Percentiles rank a stretch among this genome's conserved stretches.
Evolutionary conservation across 35 echinoderm and acorn worm genomes (phyloP).

Genomic region (Nesometra sesokonis): DNA sequence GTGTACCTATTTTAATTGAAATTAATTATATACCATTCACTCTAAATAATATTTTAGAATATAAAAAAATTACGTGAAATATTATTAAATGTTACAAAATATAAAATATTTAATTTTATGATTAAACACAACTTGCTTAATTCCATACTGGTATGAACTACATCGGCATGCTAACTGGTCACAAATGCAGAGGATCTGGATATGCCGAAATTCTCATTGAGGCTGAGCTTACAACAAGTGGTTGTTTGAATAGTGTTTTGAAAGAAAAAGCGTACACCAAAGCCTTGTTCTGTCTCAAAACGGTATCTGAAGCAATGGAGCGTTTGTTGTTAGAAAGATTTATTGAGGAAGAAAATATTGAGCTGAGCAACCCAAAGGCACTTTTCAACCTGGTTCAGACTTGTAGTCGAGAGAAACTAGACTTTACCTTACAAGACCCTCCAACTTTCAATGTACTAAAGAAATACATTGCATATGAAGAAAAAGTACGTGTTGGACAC

Average conservation of each 20-base stretch:
- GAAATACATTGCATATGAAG: conserved; percentile 13
- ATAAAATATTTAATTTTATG: too few relatives aligned
- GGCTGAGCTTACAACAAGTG: conserved; percentile 26
- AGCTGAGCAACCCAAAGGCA: not conserved
- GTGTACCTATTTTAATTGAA: too few relatives aligned
- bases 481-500: conserved; percentile 38
- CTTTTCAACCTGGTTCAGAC: conserved; percentile 14
- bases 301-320: conserved; percentile 36
- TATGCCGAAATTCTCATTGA: conserved; percentile 41
- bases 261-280: conserved; percentile 40
- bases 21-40: too few relatives aligned
- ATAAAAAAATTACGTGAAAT: too few relatives aligned
- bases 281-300: conserved; percentile 47
- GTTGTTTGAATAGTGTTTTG: conserved; percentile 32
- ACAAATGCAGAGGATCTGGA: conserved; percentile 42
- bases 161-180: conserved; percentile 29
- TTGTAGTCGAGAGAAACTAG: conserved; percentile 23
- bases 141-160: conserved; percentile 24
- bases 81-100: too few relatives aligned
- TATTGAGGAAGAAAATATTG: conserved; percentile 28
- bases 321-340: conserved; percentile 32
- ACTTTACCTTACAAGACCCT: conserved; percentile 23
- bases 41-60: too few relatives aligned
- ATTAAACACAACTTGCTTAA: too few relatives aligned
- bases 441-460: conserved; percentile 5